Evolutionary conservation across 2,888 invertebrate species (phyloP), one percentile per base, ranked within the genome.

Genomic region (Pycnomerus fuliginosus): DNA sequence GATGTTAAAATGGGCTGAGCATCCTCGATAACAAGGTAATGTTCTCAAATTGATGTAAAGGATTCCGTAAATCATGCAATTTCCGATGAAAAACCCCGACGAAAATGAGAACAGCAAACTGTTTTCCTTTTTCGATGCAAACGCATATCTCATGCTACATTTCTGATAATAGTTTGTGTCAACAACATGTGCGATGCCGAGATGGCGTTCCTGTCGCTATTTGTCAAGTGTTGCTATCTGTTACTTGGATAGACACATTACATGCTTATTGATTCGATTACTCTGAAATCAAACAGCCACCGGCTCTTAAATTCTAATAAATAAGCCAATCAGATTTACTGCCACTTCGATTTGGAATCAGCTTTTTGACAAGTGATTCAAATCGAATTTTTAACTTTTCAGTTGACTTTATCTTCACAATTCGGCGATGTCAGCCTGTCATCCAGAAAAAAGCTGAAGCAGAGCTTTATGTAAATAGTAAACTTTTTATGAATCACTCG

Each of bases 251-350:
- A 34, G 41, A 41, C 41, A 41, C 35, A 45, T 39, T 40, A 42
- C 46, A 43, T 43, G 31, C 30, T 28, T 50, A 47, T 47, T 39
- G 43, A 43, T 42, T 50, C 43, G 44, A 47, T 50, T 47, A 47
- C 44, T 46, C 39, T 22, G 39, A 43, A 50, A 44, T 47, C 35
- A 47, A 45, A 46, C 24, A 39, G 41, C 42, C 36, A 12, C 32
- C 27, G 17, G 14, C 30, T 16, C 30, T 32, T 32, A 30, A 31
- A 27, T 40, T 20, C 23, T 33, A 32, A 44, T 48, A 48, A 48
- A 48, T 48, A 48, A 48, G 38, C 34, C 31, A 39, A 44, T 44
- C 40, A 28, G 23, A 40, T 33, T 40, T 40, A 40, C 40, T 33
- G 32, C 31, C 40, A 13, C 25, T 31, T 23, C 38, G n/a, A n/a